phyloP scores from a whole-genome alignment of 1,140 invertebrate genomes.

The Sarcophaga peregrina region DNA sequence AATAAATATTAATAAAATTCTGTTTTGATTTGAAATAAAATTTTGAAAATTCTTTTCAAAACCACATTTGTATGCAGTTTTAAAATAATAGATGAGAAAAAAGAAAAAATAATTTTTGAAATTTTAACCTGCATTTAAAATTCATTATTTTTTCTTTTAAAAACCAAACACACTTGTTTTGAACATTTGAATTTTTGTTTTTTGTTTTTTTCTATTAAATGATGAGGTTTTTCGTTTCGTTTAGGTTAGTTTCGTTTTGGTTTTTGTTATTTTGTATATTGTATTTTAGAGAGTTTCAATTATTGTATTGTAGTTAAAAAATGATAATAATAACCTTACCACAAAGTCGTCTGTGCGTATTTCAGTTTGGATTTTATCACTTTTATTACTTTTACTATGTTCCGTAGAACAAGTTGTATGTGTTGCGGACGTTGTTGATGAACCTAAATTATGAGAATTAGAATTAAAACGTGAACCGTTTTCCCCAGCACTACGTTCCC shows the following conservation, averaged over 20 bases:
- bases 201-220: neutral
- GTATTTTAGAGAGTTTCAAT: neutral
- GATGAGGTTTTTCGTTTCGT: slow-evolving; percentile 35
- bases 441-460: slow-evolving; percentile 46
- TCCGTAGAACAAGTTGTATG: slow-evolving; percentile 46
- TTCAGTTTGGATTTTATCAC: slow-evolving; percentile 67
- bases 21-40: no score
- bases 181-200: slow-evolving; percentile 20
- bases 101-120: no score
- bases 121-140: neutral
- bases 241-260: slow-evolving; percentile 50
- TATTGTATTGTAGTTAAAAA: slow-evolving; percentile 54
- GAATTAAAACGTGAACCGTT: slow-evolving; percentile 39
- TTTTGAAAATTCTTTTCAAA: no score
- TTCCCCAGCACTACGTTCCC: neutral
- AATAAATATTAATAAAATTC: no score
- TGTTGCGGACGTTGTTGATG: slow-evolving; percentile 30
- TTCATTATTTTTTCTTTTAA: slow-evolving; percentile 5
- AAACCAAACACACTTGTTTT: slow-evolving; percentile 20
- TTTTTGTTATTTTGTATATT: slow-evolving; percentile 23
- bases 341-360: slow-evolving; percentile 68
- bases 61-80: no score
- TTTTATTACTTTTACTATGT: slow-evolving; percentile 66
- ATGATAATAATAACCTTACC: slow-evolving; percentile 68
- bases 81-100: no score